Base-by-base conservation (phyloP, 2,797 vertebrate species). In the Propithecus deckenii region DNA sequence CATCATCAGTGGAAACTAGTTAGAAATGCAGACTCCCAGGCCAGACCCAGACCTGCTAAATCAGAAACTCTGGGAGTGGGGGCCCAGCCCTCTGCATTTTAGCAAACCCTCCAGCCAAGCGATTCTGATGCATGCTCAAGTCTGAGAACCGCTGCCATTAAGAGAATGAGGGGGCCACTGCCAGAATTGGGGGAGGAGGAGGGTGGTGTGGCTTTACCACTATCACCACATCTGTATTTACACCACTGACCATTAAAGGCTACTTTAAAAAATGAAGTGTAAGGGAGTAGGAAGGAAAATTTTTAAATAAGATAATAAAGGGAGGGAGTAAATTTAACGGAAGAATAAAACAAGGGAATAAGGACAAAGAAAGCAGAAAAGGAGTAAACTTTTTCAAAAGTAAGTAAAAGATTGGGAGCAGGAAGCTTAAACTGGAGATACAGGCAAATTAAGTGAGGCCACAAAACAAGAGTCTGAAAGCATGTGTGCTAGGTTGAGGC, bases 171-270 rank as follows among this genome's bases (percentile, higher is more conserved):
- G 85, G 14, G 23, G 4, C 18, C 32, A 20, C 52, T 15, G 23
- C 52, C 55, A 28, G 52, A 89, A 50, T 4, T 0, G 0, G n/a
- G 7, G 2, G 4, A 14, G 57, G 32, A 14, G 14, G 35, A 28
- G 1, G 10, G 15, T 20, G 9, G 4, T 18, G 7, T 0, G 0
- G 1, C 43, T 22, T 63, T 25, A 46, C 7, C 7, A 38, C 18
- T 22, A 32, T 55, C 79, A 43, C 5, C 59, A 17, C 23, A 25
- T 30, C 50, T 46, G 30, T 63, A 35, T 78, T 52, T 61, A 71
- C 4, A 41, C 43, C 52, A 79, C 35, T 88, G 52, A 71, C 32
- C 22, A 13, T 28, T 35, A 63, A 79, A 84, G 7, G 0, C 46
- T 78, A 46, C 35, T 88, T 83, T 48, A 57, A 86, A 80, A 41